Percentiles rank a stretch among this genome's conserved stretches.
Evolutionary conservation across 2,888 invertebrate species (phyloP).

Genomic region (Pseudanteris insignis): DNA sequence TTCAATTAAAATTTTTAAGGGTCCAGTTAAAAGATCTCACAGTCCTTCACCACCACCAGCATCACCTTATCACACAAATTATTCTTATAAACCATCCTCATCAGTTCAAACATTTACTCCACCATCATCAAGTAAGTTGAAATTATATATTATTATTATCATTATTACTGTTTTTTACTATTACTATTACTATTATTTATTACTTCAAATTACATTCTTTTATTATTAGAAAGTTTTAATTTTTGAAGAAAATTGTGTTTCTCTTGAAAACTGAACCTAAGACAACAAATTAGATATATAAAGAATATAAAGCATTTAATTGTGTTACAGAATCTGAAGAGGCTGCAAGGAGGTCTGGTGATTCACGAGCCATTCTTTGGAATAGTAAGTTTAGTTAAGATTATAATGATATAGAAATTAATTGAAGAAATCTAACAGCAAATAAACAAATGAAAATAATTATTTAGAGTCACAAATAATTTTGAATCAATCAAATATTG

Average conservation of each 20-base stretch:
- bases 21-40: slow-evolving; percentile 72
- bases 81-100: slow-evolving; percentile 68
- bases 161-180: too few relatives aligned
- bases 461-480: too few relatives aligned
- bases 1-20: slow-evolving; percentile 59
- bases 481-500: too few relatives aligned
- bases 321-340: slow-evolving; percentile 77
- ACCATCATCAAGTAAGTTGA: slow-evolving; percentile 72
- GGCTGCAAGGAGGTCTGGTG: slow-evolving; percentile 81
- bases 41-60: slow-evolving; percentile 72
- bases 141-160: too few relatives aligned
- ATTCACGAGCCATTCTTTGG: slow-evolving; percentile 84
- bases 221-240: too few relatives aligned
- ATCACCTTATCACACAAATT: slow-evolving; percentile 69
- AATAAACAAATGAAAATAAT: too few relatives aligned
- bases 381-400: too few relatives aligned
- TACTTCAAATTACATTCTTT: too few relatives aligned
- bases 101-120: slow-evolving; percentile 64
- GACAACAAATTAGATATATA: slow-evolving; percentile 47
- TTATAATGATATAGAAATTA: too few relatives aligned
- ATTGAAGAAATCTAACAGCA: too few relatives aligned
- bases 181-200: too few relatives aligned
- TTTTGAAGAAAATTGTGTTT: too few relatives aligned
- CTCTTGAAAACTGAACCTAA: slow-evolving; percentile 4
- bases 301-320: slow-evolving; percentile 52